Evolutionary conservation across 2,797 vertebrate genomes (phyloP), one percentile per base, ranked within the genome.

Genomic region (Lutjanus argentimaculatus): DNA sequence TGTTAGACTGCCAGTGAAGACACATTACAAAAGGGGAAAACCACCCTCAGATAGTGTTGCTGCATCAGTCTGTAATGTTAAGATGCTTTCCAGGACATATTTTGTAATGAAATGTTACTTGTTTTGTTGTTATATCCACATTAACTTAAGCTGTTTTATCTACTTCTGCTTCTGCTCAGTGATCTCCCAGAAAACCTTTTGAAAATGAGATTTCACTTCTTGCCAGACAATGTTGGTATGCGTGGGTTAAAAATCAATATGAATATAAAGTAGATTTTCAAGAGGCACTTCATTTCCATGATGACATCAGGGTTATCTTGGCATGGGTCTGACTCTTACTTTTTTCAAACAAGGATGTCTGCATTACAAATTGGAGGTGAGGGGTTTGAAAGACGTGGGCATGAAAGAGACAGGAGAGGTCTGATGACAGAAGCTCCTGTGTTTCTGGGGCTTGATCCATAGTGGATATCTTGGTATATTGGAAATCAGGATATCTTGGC

Each of bases 21-120:
- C 30, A 22, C 45, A 30, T 51, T 52, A 70, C 59, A 71, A 82
- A 64, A 56, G 46, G 72, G 25, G 55, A 68, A 85, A 75, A 67
- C 72, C 74, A 48, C 40, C 51, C 48, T 57, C 13, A 19, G 45
- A 73, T n/a, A 30, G 21, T 40, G 40, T 76, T 65, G 42, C 25
- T 59, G 1, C 3, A 57, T 22, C 55, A 66, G 19, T 49, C 72
- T 72, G 49, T 21, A 6, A 22, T 69, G 55, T 30, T 49, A 0
- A 22, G 1, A 9, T 55, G 22, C 13, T 61, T 67, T 72, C 15
- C 8, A 65, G 30, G n/a, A 48, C 21, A 25, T 45, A 2, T 45
- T 59, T 58, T 48, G 52, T 46, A 2, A 67, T 63, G 2, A 52
- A 40, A 21, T 21, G 6, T 59, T 19, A 72, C 8, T 25, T 25